A percentile compares a stretch with the other conserved stretches of the same genome.
These are phyloP conservation scores for Thecophora atra DNA, from an alignment of 2,888 invertebrate species.

Conservation along the genomic window DNA sequence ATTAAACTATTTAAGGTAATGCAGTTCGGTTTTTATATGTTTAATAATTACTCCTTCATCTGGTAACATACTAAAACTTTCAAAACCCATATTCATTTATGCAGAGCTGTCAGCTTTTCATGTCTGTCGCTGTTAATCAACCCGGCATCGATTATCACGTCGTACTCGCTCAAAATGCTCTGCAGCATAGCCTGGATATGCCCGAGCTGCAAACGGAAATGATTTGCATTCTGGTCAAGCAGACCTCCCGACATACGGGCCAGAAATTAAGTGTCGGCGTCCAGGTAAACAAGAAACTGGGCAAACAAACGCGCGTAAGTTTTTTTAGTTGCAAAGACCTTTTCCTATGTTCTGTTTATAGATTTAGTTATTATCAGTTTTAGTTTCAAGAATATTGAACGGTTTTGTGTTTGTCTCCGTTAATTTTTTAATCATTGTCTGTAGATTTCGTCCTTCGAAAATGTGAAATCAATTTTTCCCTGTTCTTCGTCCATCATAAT, in stretches of 20 bases:
- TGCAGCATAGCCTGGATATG: conserved; percentile 90
- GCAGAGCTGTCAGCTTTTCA: conserved; percentile 94
- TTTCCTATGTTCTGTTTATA: conserved; percentile 18
- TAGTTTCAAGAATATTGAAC: conserved; percentile 40
- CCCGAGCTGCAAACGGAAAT: conserved; percentile 93
- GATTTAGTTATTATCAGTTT: conserved; percentile 48
- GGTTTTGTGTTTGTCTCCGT: conserved; percentile 29
- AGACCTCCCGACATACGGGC: conserved; percentile 88
- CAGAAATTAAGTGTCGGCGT: conserved; percentile 84
- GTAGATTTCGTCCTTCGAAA: conserved; percentile 25
- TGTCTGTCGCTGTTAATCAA: conserved; percentile 94
- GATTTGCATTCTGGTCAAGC: conserved; percentile 88
- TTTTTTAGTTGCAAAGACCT: conserved; percentile 67
- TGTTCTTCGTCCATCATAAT: neutral
- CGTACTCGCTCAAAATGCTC: conserved; percentile 93
- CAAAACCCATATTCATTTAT: conserved; percentile 35
- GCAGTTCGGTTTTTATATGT: neutral
- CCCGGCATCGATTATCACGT: conserved; percentile 98
- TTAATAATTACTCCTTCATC: neutral
- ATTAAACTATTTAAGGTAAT: conserved; percentile 90
- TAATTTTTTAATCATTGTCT: neutral
- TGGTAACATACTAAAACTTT: neutral
- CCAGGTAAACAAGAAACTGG: conserved; percentile 80
- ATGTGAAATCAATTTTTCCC: conserved; percentile 8
- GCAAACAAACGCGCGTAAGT: conserved; percentile 75